Base-by-base conservation (phyloP, 2,113 vertebrate genomes). In the Paradisaea rubra region DNA sequence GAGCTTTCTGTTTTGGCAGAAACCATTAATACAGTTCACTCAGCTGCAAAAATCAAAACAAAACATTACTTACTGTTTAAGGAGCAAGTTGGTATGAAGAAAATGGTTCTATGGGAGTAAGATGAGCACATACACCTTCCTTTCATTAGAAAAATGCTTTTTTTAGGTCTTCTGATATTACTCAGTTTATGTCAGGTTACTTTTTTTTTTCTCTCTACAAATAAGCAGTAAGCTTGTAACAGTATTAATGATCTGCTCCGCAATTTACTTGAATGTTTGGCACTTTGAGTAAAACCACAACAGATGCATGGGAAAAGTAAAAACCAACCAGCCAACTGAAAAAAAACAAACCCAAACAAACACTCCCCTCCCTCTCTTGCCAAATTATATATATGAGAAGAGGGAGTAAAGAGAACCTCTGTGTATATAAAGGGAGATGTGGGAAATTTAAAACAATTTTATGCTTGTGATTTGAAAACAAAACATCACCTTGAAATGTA, bases 391-490 rank as follows among this genome's bases (percentile, higher is more conserved):
- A 56, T 86, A 52, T 71, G 81, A 60, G 80, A 81, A 78, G 44
- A 91, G 76, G 82, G 88, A 95, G 71, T 80, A 69, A 77, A 73
- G 74, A 44, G 68, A 91, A 71, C 47, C 42, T 80, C 59, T 83
- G n/a, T 88, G 54, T 95, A 52, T 66, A 17, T 86, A 89, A 93
- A 82, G 33, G 44, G 89, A 93, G 79, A 95, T 80, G 74, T 81
- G 78, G 89, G 68, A 95, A 93, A 88, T 93, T 77, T 82, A 80
- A 95, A 93, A 94, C 81, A 85, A 91, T 82, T 88, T 89, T 77
- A 73, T 90, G 79, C 82, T 91, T 91, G 66, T 91, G 88, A 94
- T 90, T 96, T 91, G 57, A 92, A 96, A 96, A 81, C 71, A 94
- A 90, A 91, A 78, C 77, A 79, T 91, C 50, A 73, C 70, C 84